These are phyloP conservation scores for Bucorvus abyssinicus DNA, from an alignment of 2,797 vertebrate species.

Conservation along the genomic window DNA sequence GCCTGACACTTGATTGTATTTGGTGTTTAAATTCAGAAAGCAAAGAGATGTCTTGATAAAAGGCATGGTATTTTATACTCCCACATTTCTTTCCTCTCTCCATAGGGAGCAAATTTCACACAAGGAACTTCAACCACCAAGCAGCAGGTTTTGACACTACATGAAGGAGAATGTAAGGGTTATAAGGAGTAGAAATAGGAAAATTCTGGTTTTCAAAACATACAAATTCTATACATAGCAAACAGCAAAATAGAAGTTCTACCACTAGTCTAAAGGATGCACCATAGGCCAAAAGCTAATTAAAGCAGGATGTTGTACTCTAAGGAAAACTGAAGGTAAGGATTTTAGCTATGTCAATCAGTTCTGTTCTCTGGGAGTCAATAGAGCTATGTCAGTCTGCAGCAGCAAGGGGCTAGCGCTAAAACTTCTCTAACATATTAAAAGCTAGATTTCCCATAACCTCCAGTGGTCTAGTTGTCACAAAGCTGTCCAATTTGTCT, in stretches of 20 bases:
- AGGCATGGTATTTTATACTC: neutral
- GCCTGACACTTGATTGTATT: neutral
- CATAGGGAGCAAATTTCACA: neutral
- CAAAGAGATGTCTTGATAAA: neutral
- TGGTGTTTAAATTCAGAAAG: neutral
- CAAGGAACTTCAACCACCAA: neutral
- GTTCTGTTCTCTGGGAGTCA: neutral
- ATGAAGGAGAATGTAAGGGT: neutral
- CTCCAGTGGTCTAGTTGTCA: neutral
- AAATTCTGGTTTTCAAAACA: neutral
- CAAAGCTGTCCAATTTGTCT: neutral
- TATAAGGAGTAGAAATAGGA: neutral
- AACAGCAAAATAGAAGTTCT: neutral
- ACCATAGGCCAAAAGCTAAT: neutral
- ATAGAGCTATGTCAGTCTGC: neutral
- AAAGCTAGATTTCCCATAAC: conserved; percentile 8
- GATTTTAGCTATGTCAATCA: neutral
- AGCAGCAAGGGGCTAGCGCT: neutral
- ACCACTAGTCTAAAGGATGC: neutral
- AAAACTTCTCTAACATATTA: neutral
- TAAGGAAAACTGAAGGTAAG: neutral
- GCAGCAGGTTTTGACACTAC: neutral
- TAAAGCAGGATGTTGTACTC: neutral
- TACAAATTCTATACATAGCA: neutral
- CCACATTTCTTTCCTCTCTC: neutral